Evolutionary conservation across 2,797 vertebrate species (phyloP), one percentile per base, ranked within the genome.

Genomic region (Lacerta bilineata): DNA sequence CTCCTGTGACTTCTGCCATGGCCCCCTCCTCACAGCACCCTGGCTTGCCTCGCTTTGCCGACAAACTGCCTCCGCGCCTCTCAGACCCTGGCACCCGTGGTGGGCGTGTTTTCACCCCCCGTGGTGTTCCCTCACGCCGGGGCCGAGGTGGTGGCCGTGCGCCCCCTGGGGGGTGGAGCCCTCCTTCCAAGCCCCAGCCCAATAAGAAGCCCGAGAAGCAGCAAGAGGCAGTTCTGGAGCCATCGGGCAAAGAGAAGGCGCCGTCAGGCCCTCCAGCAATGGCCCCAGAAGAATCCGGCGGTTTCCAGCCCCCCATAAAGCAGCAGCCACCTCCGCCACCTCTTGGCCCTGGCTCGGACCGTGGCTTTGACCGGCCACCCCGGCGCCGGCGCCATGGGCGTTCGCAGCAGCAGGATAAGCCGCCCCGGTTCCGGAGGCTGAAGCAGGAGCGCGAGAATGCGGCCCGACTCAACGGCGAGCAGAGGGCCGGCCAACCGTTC

Each of bases 361-460:
- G 96, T 82, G 97, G 97, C 6, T 98, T 98, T 59, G 98, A 98
- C 80, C 96, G 98, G 1, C 97, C 97, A 1, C 98, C 98, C 33
- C 97, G 98, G 11, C 96, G 98, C 1, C 97, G 98, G 10, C 97
- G 98, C 0, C 98, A 98, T 0, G 98, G 98, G 2, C 97, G 98
- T 27, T 98, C 98, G 72, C 98, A 99, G 96, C 98, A 99, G 93
- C 98, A 99, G 95, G 98, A 99, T 95, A 99, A 99, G 89, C 98
- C 98, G 0, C 98, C 98, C 4, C 98, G 98, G 1, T 99, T 99
- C 93, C 97, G 98, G 23, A 97, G 97, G 72, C 97, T 99, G 91
- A 98, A 98, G 71, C 97, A 98, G 93, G 98, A 98, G 89, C 95
- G 98, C 2, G 98, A 99, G 93, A 98, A 98, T 1, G 98, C 98